Evolutionary conservation across 2,888 invertebrate species (phyloP), one percentile per base, ranked within the genome.

Genomic region (Athrips mouffetella): DNA sequence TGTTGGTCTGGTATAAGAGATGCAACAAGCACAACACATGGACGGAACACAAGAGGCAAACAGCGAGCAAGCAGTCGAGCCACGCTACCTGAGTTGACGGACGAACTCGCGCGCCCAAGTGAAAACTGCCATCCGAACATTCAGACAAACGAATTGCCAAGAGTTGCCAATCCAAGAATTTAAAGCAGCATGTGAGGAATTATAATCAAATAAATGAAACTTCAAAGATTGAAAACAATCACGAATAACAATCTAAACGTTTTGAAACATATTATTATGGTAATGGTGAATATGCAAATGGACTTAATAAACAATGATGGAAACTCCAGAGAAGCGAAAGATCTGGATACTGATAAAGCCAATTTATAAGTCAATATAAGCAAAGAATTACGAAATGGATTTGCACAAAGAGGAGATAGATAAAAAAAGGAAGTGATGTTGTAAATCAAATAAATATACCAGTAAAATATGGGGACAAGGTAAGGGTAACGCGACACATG

Each of bases 51-150:
- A 92, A 84, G 58, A 92, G 88, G 76, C 91, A 89, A 69, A 92
- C 84, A 85, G 92, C 92, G 84, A 92, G 88, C 77, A 92, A 88
- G 84, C 92, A 89, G 89, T 92, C 92, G 79, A 91, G 90, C 90
- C 92, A 93, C 91, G 92, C 92, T 94, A 94, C 94, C 94, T 94
- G 93, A 90, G 92, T 92, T 87, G 93, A 92, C 91, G 85, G 80
- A 81, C 91, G 89, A 87, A 80, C 85, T 90, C 91, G 87, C 73
- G 73, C 67, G 57, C 87, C 87, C 81, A 89, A 79, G 76, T 89
- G 89, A 79, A 85, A 89, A 82, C 89, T 89, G 89, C 80, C 76
- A 68, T 70, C 71, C 75, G 25, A 16, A n/a, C n/a, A n/a, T n/a
- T n/a, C n/a, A n/a, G n/a, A n/a, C n/a, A n/a, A n/a, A n/a, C n/a